These are phyloP conservation scores for Cercocebus atys DNA, from an alignment of 2,113 vertebrate species.

Conservation along the genomic window DNA sequence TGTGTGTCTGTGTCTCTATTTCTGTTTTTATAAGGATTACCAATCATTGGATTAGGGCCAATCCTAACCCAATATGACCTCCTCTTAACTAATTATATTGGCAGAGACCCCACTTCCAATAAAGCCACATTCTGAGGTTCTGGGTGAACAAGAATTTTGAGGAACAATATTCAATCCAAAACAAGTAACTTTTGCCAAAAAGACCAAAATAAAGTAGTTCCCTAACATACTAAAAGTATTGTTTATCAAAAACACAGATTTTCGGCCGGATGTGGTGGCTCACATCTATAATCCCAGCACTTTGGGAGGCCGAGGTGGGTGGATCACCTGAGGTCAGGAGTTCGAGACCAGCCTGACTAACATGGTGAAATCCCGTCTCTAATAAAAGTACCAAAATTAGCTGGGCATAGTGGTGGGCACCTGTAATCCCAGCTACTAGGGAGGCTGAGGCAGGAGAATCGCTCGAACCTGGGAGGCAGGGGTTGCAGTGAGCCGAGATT, in stretches of 20 bases:
- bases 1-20: not conserved
- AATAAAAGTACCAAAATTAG: no score
- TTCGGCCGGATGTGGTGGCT: no score
- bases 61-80: not conserved
- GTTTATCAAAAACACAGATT: not conserved
- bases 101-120: not conserved
- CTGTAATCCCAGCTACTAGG: no score
- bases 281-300: no score
- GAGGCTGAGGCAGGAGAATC: no score
- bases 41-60: not conserved
- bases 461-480: no score
- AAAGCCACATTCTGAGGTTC: not conserved
- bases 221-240: not conserved
- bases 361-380: no score
- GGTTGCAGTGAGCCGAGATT: no score
- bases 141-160: not conserved
- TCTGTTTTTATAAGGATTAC: not conserved
- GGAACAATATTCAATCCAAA: not conserved
- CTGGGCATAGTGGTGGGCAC: no score
- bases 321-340: no score
- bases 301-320: no score
- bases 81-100: not conserved
- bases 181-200: not conserved
- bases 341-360: no score
- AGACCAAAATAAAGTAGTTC: not conserved